These are phyloP conservation scores for Candidula unifasciata DNA, from an alignment of 2,888 invertebrate species.

Conservation along the genomic window DNA sequence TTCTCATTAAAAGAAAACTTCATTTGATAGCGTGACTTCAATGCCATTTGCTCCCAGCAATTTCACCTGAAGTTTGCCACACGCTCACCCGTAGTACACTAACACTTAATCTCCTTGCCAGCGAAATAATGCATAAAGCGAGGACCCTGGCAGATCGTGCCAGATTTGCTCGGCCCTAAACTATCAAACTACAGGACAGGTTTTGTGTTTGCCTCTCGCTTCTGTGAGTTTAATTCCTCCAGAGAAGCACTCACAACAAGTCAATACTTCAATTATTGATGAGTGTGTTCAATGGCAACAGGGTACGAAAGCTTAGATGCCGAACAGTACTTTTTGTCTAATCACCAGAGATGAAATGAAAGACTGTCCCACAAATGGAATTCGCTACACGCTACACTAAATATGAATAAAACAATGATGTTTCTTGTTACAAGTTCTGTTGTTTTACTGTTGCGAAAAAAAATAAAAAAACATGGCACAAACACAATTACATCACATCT, in stretches of 20 bases:
- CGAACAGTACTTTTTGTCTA: too few relatives aligned
- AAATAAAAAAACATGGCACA: too few relatives aligned
- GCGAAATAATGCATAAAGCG: slow-evolving; percentile 12
- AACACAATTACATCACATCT: too few relatives aligned
- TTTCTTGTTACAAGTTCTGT: too few relatives aligned
- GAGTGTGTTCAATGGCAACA: background rate
- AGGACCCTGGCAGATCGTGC: background rate
- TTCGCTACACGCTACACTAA: too few relatives aligned
- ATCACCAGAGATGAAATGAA: too few relatives aligned
- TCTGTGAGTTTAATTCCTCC: background rate
- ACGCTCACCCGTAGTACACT: slow-evolving; percentile 10
- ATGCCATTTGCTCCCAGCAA: slow-evolving; percentile 28
- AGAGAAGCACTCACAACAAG: background rate
- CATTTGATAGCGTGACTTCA: slow-evolving; percentile 46
- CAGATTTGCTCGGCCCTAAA: slow-evolving; percentile 16
- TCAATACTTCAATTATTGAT: slow-evolving; percentile 16
- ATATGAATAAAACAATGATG: too few relatives aligned
- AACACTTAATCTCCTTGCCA: background rate
- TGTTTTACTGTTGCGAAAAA: too few relatives aligned
- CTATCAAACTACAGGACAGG: background rate
- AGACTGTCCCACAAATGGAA: too few relatives aligned
- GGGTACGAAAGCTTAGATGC: background rate
- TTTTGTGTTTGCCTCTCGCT: background rate
- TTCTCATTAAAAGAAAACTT: slow-evolving; percentile 43
- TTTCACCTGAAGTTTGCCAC: slow-evolving; percentile 22